phyloP scores from a whole-genome alignment of 2,797 vertebrate genomes.

The Anguilla megastoma region DNA sequence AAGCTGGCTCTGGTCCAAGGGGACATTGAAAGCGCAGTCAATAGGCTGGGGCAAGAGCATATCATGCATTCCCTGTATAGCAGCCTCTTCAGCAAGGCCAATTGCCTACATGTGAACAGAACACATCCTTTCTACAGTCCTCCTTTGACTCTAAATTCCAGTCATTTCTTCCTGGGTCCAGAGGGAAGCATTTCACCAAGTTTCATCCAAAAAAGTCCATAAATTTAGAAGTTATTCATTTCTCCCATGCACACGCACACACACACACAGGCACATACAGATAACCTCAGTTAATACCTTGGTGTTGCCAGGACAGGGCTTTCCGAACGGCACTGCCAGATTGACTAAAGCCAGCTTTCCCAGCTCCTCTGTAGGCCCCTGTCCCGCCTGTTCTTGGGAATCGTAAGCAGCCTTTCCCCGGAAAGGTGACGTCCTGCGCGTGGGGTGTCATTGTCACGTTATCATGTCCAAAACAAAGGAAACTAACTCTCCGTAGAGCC shows the following conservation, averaged over 20 bases:
- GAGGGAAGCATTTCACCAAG: not conserved
- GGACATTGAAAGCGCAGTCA: not conserved
- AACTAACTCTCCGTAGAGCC: not conserved
- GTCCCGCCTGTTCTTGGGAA: conserved; percentile 21
- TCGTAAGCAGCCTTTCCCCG: not conserved
- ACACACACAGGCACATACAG: too few species aligned
- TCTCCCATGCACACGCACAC: not conserved
- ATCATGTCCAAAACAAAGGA: conserved; percentile 1
- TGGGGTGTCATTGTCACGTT: not conserved
- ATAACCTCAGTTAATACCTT: not conserved
- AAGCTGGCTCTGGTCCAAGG: not conserved
- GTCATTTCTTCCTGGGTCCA: not conserved
- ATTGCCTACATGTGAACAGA: not conserved
- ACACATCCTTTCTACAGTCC: not conserved
- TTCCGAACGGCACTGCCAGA: not conserved
- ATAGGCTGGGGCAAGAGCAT: not conserved
- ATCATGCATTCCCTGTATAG: not conserved
- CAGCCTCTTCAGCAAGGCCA: not conserved
- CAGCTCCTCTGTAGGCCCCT: conserved; percentile 7
- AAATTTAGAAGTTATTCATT: not conserved
- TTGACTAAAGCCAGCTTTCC: not conserved
- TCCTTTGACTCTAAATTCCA: not conserved
- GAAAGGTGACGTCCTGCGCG: not conserved
- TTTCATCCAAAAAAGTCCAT: not conserved
- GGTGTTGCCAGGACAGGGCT: not conserved